Evolutionary conservation across 2,888 invertebrate species (phyloP).

Genomic region (Metallyticus violacea): DNA sequence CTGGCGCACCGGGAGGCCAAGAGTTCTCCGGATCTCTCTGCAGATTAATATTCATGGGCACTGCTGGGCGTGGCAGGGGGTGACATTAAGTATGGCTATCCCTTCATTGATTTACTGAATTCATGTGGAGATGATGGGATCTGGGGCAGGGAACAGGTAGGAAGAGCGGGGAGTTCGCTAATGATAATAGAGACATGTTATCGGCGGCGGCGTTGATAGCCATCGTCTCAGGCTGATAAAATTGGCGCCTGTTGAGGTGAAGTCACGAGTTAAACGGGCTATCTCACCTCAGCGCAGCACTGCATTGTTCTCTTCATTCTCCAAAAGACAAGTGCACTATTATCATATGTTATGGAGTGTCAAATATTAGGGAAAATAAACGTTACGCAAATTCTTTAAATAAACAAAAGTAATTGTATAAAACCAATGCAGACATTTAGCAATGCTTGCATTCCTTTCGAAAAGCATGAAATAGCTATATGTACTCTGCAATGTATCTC

Average conservation of each 20-base stretch:
- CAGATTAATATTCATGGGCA: neutral
- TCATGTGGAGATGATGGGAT: neutral
- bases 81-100: neutral
- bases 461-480: no score
- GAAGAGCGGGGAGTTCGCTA: no score
- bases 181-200: neutral
- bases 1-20: neutral
- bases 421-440: no score
- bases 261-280: neutral
- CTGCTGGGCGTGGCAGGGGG: neutral
- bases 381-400: no score
- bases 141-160: neutral
- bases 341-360: no score
- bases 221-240: neutral
- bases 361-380: no score
- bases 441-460: no score
- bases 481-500: no score
- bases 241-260: neutral
- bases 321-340: no score
- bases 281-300: neutral
- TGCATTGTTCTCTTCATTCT: no score
- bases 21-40: no score
- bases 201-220: neutral
- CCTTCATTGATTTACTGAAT: neutral
- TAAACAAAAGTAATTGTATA: no score